Conservation (phyloP, 2,888 invertebrate genomes). For the Pyrocoelia pectoralis region DNA sequence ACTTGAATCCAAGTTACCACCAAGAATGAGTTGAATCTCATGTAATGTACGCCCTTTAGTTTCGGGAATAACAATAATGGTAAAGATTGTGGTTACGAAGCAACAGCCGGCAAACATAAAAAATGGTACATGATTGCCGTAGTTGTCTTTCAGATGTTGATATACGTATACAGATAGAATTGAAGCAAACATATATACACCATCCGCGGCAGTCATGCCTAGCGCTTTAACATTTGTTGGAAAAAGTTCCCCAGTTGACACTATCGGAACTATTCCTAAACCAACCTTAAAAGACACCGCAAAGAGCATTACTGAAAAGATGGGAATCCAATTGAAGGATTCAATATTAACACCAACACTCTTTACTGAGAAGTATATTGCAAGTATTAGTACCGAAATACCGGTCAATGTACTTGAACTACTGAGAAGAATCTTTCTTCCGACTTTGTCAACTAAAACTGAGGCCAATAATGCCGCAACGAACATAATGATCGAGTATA, state of each 20-base stretch:
- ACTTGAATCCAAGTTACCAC: too few species aligned
- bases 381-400: conserved; percentile 50
- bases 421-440: conserved; percentile 52
- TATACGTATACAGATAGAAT: conserved; percentile 52
- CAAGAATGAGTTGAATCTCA: conserved; percentile 56
- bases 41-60: conserved; percentile 55
- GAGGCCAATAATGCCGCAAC: conserved; percentile 49
- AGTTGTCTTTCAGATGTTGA: conserved; percentile 45
- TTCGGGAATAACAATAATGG: conserved; percentile 54
- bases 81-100: conserved; percentile 51
- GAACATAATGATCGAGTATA: conserved; percentile 55
- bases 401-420: conserved; percentile 53
- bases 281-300: conserved; percentile 55
- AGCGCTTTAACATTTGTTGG: conserved; percentile 57
- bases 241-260: conserved; percentile 44
- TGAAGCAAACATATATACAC: conserved; percentile 53
- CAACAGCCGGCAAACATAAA: conserved; percentile 52
- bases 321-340: conserved; percentile 54
- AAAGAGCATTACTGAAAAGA: conserved; percentile 54
- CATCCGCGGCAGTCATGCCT: conserved; percentile 56
- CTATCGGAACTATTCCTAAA: conserved; percentile 56
- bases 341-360: conserved; percentile 45
- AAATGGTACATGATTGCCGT: conserved; percentile 54
- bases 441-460: conserved; percentile 53
- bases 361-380: conserved; percentile 53